phyloP scores from a whole-genome alignment of 2,888 invertebrate genomes.

The Pseudolycoriella hygida region DNA sequence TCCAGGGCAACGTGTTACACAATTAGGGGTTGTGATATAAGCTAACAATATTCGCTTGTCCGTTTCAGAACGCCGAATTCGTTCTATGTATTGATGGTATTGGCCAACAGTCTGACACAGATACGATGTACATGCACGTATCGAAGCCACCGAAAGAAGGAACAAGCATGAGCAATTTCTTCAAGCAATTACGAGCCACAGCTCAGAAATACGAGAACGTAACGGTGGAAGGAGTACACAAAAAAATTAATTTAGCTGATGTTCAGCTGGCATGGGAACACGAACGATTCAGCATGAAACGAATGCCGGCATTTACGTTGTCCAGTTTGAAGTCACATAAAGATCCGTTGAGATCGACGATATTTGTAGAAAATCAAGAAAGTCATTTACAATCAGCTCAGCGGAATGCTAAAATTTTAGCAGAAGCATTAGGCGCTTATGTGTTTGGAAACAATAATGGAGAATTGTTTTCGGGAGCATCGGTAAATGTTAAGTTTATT shows the following conservation, averaged over 20 bases:
- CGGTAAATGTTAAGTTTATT: no score
- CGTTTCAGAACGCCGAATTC: slow-evolving; percentile 63
- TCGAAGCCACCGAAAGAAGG: slow-evolving; percentile 88
- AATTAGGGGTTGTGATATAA: no score
- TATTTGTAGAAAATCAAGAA: slow-evolving; percentile 20
- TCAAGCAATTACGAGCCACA: slow-evolving; percentile 41
- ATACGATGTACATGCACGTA: slow-evolving; percentile 65
- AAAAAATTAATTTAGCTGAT: slow-evolving; percentile 93
- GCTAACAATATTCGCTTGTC: slow-evolving; percentile 1
- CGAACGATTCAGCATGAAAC: slow-evolving; percentile 82
- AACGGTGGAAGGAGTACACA: slow-evolving; percentile 57
- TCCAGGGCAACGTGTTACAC: no score
- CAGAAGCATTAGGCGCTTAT: slow-evolving; percentile 69
- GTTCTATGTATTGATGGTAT: slow-evolving; percentile 80
- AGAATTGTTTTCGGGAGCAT: slow-evolving; percentile 4
- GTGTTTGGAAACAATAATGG: slow-evolving; percentile 49
- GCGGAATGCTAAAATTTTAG: slow-evolving; percentile 52
- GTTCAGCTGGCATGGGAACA: slow-evolving; percentile 92
- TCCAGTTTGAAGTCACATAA: slow-evolving; percentile 44
- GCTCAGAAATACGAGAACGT: slow-evolving; percentile 32
- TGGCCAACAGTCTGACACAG: slow-evolving; percentile 29
- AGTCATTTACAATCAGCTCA: slow-evolving; percentile 12
- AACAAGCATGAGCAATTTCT: slow-evolving; percentile 49
- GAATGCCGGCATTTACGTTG: slow-evolving; percentile 81
- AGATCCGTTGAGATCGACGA: slow-evolving; percentile 22